These are phyloP conservation scores for Parnassius apollo DNA, from an alignment of 2,888 invertebrate species.

Conservation along the genomic window DNA sequence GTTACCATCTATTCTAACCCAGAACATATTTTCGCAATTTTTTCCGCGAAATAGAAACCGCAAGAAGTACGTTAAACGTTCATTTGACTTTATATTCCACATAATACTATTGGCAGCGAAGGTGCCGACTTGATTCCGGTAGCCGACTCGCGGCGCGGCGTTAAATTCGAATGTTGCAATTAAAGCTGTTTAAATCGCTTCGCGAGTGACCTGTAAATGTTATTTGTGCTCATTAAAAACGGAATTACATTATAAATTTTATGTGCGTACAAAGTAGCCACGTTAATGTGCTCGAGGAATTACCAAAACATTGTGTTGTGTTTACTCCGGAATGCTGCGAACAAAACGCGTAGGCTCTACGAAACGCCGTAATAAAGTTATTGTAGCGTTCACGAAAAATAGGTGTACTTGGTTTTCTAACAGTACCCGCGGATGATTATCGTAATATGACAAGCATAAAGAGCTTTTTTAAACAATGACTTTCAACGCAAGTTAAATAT, in stretches of 20 bases:
- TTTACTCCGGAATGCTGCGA: constrained; percentile 26
- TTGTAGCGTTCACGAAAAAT: constrained; percentile 1
- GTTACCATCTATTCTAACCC: constrained; percentile 48
- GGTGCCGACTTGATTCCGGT: constrained; percentile 63
- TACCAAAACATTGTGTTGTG: constrained; percentile 58
- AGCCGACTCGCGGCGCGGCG: constrained; percentile 46
- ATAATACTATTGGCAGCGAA: constrained; percentile 52
- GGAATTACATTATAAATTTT: constrained; percentile 70
- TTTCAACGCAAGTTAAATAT: not conserved
- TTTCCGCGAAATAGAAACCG: constrained; percentile 21
- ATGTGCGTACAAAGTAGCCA: constrained; percentile 57
- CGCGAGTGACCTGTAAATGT: constrained; percentile 72
- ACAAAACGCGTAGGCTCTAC: constrained; percentile 11
- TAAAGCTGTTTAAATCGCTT: constrained; percentile 70
- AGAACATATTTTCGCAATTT: constrained; percentile 47
- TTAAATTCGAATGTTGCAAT: constrained; percentile 58
- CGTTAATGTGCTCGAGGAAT: constrained; percentile 53
- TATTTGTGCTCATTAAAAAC: constrained; percentile 69
- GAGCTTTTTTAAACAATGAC: not conserved
- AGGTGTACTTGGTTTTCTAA: constrained; percentile 12
- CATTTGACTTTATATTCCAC: constrained; percentile 39
- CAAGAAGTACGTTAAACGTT: not conserved
- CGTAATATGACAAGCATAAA: not conserved
- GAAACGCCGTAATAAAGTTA: constrained; percentile 7
- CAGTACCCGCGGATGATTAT: constrained; percentile 4